phyloP scores from a whole-genome alignment of 2,797 vertebrate species.

The Chromobotia macracanthus region DNA sequence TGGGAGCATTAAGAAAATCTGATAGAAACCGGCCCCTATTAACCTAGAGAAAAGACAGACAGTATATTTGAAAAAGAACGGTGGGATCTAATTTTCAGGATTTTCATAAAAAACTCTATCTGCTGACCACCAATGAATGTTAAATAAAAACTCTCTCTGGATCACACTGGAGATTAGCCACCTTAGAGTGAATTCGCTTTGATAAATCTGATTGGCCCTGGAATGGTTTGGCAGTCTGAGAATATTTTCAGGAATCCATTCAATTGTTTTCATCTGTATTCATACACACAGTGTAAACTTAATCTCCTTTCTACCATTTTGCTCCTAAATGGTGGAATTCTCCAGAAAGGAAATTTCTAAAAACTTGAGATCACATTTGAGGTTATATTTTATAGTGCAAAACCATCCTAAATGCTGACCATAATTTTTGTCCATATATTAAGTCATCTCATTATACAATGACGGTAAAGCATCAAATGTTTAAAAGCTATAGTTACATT shows the following conservation, averaged over 20 bases:
- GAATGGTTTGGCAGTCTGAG: background rate
- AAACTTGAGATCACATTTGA: no score
- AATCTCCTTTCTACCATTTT: background rate
- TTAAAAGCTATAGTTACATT: no score
- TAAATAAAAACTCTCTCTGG: slow-evolving; percentile 15
- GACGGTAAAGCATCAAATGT: no score
- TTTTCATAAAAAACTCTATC: background rate
- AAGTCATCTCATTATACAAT: background rate
- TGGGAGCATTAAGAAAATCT: slow-evolving; percentile 30
- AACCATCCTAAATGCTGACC: background rate
- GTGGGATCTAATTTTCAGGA: no score
- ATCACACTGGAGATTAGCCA: slow-evolving; percentile 16
- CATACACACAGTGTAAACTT: background rate
- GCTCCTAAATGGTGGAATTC: no score
- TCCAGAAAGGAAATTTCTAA: no score
- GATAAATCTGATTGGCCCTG: background rate
- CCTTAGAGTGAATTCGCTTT: background rate
- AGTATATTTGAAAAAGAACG: slow-evolving; percentile 14
- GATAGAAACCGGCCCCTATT: slow-evolving; percentile 20
- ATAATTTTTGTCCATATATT: background rate
- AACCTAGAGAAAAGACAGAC: slow-evolving; percentile 11
- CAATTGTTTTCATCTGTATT: no score
- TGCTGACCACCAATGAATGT: slow-evolving; percentile 22
- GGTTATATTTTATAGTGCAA: background rate
- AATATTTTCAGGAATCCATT: background rate